These are phyloP conservation scores for Shinisaurus crocodilurus DNA, from an alignment of 2,113 vertebrate species.

Conservation along the genomic window DNA sequence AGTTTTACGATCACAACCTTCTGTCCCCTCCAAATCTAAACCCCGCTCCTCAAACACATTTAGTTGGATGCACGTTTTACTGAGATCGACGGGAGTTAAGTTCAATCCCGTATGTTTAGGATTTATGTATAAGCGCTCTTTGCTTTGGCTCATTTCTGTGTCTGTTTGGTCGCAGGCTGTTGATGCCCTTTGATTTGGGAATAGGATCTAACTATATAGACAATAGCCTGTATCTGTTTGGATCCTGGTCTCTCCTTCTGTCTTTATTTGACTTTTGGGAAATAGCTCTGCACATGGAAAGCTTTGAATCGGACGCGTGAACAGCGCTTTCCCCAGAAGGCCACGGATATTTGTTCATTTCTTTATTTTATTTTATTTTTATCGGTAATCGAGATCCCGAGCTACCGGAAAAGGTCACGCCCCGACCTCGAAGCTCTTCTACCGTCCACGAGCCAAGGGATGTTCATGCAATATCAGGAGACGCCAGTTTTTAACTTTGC, in stretches of 20 bases:
- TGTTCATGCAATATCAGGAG: background rate
- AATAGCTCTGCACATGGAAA: background rate
- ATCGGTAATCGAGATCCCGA: background rate
- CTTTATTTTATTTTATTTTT: background rate
- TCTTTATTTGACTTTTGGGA: background rate
- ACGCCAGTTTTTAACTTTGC: background rate
- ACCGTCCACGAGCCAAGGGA: background rate
- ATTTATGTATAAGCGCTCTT: background rate
- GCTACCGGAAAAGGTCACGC: background rate
- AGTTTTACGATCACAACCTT: background rate
- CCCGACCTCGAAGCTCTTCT: background rate
- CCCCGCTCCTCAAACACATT: background rate
- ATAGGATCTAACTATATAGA: background rate
- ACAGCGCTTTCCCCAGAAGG: background rate
- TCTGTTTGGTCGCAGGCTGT: background rate
- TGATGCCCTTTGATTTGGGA: background rate
- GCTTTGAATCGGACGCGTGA: background rate
- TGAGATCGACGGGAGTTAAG: background rate
- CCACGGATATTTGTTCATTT: too few species aligned
- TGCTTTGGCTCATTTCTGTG: background rate
- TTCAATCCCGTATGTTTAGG: background rate
- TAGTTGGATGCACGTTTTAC: background rate
- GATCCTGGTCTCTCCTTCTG: background rate
- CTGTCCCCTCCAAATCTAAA: background rate
- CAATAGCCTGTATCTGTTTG: background rate